Evolutionary conservation across 2,113 vertebrate species (phyloP).

Genomic region (Prionailurus bengalensis): DNA sequence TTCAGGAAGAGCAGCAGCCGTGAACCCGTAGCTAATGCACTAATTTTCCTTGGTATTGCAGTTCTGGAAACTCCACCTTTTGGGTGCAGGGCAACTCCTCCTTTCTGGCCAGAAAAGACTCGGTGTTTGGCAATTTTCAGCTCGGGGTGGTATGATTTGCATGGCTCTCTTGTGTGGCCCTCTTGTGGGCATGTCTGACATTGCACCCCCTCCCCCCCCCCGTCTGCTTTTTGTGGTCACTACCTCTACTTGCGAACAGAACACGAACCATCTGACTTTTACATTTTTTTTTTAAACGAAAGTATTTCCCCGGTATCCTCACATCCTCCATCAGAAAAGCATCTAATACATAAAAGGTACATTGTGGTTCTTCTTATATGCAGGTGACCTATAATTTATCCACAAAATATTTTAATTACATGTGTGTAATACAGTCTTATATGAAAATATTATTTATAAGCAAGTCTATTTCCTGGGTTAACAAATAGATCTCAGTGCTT

Average conservation of each 20-base stretch:
- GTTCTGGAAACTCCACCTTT: conserved; percentile 14
- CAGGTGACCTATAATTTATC: not conserved
- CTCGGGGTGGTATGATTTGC: not conserved
- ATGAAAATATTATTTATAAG: conserved; percentile 21
- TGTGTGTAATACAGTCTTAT: not conserved
- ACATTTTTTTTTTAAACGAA: not conserved
- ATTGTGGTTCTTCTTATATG: not conserved
- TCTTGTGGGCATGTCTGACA: conserved; percentile 24
- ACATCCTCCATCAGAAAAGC: not conserved
- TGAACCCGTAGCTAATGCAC: not conserved
- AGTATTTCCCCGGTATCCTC: not conserved
- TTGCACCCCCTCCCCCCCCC: not conserved
- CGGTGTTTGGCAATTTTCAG: not conserved
- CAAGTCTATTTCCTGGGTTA: not conserved
- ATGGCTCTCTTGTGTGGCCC: not conserved
- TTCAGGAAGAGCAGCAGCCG: not conserved
- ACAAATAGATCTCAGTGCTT: conserved; percentile 11
- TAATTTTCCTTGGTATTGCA: not conserved
- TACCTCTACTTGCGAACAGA: not conserved
- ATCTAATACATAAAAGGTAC: not conserved
- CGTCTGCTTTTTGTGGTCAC: not conserved
- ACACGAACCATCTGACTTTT: not conserved
- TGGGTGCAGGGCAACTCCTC: not conserved
- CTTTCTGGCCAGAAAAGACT: not conserved
- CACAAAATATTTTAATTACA: not conserved